phyloP scores from a whole-genome alignment of 2,797 vertebrate genomes.

The Poeciliopsis presidionis region DNA sequence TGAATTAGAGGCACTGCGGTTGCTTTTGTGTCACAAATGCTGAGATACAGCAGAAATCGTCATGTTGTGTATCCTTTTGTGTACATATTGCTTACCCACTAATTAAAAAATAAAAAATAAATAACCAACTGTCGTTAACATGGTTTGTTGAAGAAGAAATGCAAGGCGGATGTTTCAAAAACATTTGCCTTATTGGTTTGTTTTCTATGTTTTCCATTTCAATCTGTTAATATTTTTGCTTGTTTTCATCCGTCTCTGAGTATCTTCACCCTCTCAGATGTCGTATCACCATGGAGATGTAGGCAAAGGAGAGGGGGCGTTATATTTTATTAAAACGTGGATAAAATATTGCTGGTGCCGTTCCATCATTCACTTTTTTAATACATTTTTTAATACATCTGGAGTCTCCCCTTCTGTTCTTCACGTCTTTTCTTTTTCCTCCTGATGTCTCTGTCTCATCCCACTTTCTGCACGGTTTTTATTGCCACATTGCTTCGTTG shows the following conservation, averaged over 20 bases:
- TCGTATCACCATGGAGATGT: slow-evolving; percentile 58
- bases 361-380: slow-evolving; percentile 10
- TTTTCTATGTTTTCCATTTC: slow-evolving; percentile 8
- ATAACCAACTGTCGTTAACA: not conserved
- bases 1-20: not conserved
- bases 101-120: too few relatives aligned
- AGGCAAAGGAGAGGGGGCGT: slow-evolving; percentile 17
- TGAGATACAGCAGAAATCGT: slow-evolving; percentile 9
- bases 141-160: not conserved
- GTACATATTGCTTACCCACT: not conserved
- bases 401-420: not conserved
- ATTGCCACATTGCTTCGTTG: not conserved
- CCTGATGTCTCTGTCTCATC: not conserved
- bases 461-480: not conserved
- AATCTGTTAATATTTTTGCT: slow-evolving; percentile 27
- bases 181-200: slow-evolving; percentile 12
- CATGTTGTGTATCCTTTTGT: not conserved
- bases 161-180: not conserved
- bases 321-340: slow-evolving; percentile 33
- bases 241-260: slow-evolving; percentile 5
- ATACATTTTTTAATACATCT: slow-evolving; percentile 25
- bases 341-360: slow-evolving; percentile 14
- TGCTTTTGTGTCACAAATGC: not conserved
- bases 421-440: not conserved
- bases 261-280: slow-evolving; percentile 13